Evolutionary conservation across 2,888 invertebrate species (phyloP).

Genomic region (Tetramorium bicarinatum): DNA sequence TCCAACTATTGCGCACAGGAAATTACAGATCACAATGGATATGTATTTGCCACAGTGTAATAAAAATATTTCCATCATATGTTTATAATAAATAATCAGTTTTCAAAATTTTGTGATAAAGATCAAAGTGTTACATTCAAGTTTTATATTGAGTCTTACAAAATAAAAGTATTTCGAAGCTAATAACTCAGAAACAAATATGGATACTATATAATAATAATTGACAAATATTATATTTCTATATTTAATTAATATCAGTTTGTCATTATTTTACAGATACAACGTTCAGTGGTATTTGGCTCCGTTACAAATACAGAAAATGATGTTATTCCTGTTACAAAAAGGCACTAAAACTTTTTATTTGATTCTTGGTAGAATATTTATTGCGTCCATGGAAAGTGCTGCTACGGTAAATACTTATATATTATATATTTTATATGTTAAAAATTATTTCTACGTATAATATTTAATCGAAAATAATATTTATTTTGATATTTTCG

Average conservation of each 20-base stretch:
- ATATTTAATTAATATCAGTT: neutral
- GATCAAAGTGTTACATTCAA: too few relatives aligned
- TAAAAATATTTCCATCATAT: neutral
- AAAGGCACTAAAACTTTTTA: neutral
- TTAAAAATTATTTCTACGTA: neutral
- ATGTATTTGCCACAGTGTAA: slow-evolving; percentile 22
- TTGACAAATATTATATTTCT: neutral
- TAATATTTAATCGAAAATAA: neutral
- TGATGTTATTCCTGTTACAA: slow-evolving; percentile 24
- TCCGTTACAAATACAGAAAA: slow-evolving; percentile 21
- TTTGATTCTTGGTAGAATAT: slow-evolving; percentile 7
- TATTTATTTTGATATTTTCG: neutral
- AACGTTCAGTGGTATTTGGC: neutral
- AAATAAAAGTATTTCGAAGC: neutral
- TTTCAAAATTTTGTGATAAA: too few relatives aligned
- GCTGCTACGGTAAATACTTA: neutral
- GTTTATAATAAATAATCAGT: too few relatives aligned
- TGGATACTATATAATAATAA: neutral
- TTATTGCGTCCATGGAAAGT: slow-evolving; percentile 5
- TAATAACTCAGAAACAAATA: neutral
- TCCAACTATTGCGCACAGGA: slow-evolving; percentile 2
- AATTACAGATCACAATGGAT: slow-evolving; percentile 24
- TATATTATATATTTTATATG: neutral
- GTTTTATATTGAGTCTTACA: too few relatives aligned
- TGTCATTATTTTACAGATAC: neutral